Evolutionary conservation across 2,113 vertebrate genomes (phyloP).

Genomic region (Cynocephalus volans): DNA sequence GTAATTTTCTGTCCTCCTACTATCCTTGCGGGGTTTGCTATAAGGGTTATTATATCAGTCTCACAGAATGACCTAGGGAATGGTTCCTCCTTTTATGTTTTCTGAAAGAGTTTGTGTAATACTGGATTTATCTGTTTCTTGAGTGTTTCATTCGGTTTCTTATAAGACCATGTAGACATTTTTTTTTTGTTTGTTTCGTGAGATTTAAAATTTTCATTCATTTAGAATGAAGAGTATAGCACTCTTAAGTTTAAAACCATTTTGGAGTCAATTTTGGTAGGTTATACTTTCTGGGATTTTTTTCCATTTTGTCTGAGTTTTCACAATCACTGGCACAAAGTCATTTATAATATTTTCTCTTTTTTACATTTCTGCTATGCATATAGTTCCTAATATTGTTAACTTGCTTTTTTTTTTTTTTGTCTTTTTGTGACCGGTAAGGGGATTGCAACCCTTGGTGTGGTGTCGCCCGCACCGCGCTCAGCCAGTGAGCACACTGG

Average conservation of each 20-base stretch:
- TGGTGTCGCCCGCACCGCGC: no score
- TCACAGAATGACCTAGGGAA: neutral
- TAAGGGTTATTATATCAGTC: neutral
- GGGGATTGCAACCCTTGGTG: no score
- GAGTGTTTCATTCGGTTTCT: neutral
- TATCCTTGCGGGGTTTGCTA: neutral
- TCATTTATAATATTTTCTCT: neutral
- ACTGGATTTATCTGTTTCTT: neutral
- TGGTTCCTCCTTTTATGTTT: neutral
- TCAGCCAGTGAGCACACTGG: no score
- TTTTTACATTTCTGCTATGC: neutral
- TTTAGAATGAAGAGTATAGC: neutral
- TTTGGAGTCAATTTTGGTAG: neutral
- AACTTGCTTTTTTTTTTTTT: constrained; percentile 11
- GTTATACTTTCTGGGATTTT: constrained; percentile 14
- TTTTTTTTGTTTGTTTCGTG: neutral
- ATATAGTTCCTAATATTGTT: neutral
- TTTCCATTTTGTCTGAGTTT: constrained; percentile 38
- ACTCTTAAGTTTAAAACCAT: neutral
- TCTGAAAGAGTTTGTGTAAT: neutral
- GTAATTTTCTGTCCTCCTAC: neutral
- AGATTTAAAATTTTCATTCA: constrained; percentile 37
- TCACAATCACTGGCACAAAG: neutral
- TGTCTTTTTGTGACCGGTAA: no score
- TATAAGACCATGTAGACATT: neutral